Conservation (phyloP, 2,797 vertebrate genomes). For the Hippocampus kuda region DNA sequence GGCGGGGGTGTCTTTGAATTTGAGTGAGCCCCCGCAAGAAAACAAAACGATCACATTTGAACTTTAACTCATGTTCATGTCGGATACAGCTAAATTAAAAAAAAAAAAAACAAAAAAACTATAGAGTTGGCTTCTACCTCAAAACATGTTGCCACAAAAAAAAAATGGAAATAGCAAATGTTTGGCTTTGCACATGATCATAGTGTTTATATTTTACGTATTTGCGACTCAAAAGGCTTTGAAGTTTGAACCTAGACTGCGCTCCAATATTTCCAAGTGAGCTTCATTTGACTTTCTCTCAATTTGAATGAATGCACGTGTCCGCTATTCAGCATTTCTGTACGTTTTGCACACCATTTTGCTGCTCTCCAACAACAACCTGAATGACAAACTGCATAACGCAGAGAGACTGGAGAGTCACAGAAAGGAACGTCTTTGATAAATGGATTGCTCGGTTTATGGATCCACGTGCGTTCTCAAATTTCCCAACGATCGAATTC, state of each 20-base stretch:
- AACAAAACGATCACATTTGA: background rate
- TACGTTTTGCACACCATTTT: background rate
- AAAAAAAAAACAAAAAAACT: background rate
- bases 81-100: slow-evolving; percentile 36
- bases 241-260: background rate
- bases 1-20: no score
- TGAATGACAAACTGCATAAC: background rate
- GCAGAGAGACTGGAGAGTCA: background rate
- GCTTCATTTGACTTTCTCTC: background rate
- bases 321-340: background rate
- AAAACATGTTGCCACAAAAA: background rate
- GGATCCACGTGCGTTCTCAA: no score
- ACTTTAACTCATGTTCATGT: background rate
- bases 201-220: background rate
- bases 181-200: background rate
- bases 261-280: background rate
- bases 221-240: background rate
- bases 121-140: background rate
- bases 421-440: background rate
- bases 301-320: background rate
- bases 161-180: background rate
- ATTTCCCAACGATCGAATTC: background rate
- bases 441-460: no score
- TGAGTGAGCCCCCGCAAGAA: no score
- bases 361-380: background rate